Percentiles rank a stretch among this genome's conserved stretches.
phyloP scores from a whole-genome alignment of 2,113 vertebrate species.

The Lepus timidus region DNA sequence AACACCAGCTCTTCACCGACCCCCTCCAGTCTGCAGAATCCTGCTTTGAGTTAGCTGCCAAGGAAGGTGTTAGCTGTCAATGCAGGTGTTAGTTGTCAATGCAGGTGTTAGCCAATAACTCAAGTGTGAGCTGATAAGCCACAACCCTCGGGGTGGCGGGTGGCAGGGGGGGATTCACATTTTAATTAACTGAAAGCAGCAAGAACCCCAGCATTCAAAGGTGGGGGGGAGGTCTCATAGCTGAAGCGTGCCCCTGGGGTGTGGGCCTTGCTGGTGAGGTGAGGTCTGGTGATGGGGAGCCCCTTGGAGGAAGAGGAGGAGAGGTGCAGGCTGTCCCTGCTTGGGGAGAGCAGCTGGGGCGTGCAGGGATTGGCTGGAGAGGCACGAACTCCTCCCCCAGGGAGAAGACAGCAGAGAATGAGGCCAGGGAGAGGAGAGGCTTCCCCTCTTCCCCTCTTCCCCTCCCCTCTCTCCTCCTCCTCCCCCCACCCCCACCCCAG shows the following conservation, averaged over 20 bases:
- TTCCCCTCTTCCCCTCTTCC: background rate
- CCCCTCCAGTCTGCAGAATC: slow-evolving; percentile 42
- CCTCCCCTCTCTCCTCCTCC: background rate
- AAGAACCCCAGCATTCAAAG: slow-evolving; percentile 33
- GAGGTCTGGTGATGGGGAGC: background rate
- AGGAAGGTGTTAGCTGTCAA: slow-evolving; percentile 75
- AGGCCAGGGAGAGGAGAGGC: background rate
- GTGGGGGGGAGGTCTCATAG: background rate
- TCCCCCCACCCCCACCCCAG: background rate
- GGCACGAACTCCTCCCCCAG: background rate
- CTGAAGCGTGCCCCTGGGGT: background rate
- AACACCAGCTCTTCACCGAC: background rate
- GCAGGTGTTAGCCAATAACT: slow-evolving; percentile 75
- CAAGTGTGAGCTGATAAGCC: slow-evolving; percentile 77
- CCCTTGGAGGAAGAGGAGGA: background rate
- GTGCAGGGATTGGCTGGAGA: background rate
- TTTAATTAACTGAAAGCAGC: slow-evolving; percentile 77
- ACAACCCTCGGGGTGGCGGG: slow-evolving; percentile 51
- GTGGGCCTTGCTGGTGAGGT: background rate
- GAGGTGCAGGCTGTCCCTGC: background rate
- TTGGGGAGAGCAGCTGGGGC: background rate
- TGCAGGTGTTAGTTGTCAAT: slow-evolving; percentile 70
- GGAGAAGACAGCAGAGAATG: slow-evolving; percentile 33
- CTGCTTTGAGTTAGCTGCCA: slow-evolving; percentile 67
- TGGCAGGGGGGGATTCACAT: slow-evolving; percentile 70